A percentile compares a stretch with the other conserved stretches of the same genome.
Evolutionary conservation across 1,140 invertebrate species (phyloP).

Genomic region (Drosophila sturtevanti): DNA sequence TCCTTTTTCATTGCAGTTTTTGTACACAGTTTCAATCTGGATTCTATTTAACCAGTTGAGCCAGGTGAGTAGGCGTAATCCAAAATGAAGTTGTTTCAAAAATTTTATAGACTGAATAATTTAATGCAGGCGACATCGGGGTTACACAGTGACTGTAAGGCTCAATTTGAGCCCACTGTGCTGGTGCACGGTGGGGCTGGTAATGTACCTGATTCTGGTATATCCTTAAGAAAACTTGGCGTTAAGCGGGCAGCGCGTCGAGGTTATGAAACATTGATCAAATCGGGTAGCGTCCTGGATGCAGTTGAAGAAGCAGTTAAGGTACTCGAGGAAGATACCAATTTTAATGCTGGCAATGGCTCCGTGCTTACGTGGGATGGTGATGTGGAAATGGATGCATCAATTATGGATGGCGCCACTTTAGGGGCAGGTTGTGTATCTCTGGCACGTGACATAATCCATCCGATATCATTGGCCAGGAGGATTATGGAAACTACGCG

Average conservation of each 20-base stretch:
- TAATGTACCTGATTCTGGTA: slow-evolving; percentile 84
- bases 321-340: slow-evolving; percentile 89
- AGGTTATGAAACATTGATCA: slow-evolving; percentile 18
- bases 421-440: slow-evolving; percentile 84
- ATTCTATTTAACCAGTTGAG: not conserved
- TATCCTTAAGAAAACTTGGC: slow-evolving; percentile 86
- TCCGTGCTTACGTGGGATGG: slow-evolving; percentile 86
- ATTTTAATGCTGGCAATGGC: slow-evolving; percentile 89
- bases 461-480: slow-evolving; percentile 87
- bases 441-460: slow-evolving; percentile 85
- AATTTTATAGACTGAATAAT: not conserved
- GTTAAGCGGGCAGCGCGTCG: slow-evolving; percentile 85
- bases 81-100: not conserved
- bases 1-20: not conserved
- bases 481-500: slow-evolving; percentile 87
- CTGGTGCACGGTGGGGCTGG: slow-evolving; percentile 91
- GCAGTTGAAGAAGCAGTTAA: slow-evolving; percentile 90
- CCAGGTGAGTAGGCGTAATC: slow-evolving; percentile 1
- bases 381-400: slow-evolving; percentile 90
- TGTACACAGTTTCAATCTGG: not conserved
- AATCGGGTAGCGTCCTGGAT: slow-evolving; percentile 82
- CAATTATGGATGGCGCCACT: slow-evolving; percentile 87
- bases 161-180: slow-evolving; percentile 76
- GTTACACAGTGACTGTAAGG: not conserved
- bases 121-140: not conserved